Evolutionary conservation across 2,113 vertebrate species (phyloP).

Genomic region (Thalassoma bifasciatum): DNA sequence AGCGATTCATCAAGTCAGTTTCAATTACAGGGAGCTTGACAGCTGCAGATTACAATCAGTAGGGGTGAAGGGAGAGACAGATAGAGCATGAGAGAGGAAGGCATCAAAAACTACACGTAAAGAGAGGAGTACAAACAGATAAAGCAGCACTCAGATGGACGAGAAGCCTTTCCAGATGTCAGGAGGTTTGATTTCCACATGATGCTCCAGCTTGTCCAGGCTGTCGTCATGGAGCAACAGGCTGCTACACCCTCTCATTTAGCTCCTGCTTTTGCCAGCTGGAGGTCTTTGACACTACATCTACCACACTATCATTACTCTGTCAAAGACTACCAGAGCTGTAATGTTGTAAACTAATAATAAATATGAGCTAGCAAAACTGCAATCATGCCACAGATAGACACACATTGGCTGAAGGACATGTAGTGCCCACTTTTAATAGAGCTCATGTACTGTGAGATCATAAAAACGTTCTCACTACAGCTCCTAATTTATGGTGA

Average conservation of each 20-base stretch:
- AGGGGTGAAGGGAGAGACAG: conserved; percentile 60
- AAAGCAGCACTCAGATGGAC: conserved; percentile 2
- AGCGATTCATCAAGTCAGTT: conserved; percentile 96
- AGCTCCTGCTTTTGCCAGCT: conserved; percentile 53
- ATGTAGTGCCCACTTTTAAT: conserved; percentile 38
- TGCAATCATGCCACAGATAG: neutral
- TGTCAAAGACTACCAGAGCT: conserved; percentile 34
- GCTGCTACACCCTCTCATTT: conserved; percentile 48
- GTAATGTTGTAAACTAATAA: conserved; percentile 44
- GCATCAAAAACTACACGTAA: conserved; percentile 52
- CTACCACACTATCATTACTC: conserved; percentile 60
- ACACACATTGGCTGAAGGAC: conserved; percentile 47
- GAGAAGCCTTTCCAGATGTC: conserved; percentile 24
- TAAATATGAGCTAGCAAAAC: conserved; percentile 27
- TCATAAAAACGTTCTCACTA: conserved; percentile 59
- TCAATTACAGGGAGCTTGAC: conserved; percentile 93
- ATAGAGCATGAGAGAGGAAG: conserved; percentile 44
- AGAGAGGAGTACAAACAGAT: conserved; percentile 31
- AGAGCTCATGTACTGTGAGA: conserved; percentile 38
- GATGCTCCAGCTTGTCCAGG: conserved; percentile 15
- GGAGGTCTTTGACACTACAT: conserved; percentile 36
- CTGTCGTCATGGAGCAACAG: conserved; percentile 33
- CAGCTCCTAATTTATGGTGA: conserved; percentile 61
- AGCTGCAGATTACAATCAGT: conserved; percentile 91
- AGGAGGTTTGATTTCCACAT: conserved; percentile 16